Base-by-base conservation (phyloP, 2,113 vertebrate genomes). In the Pionites leucogaster region DNA sequence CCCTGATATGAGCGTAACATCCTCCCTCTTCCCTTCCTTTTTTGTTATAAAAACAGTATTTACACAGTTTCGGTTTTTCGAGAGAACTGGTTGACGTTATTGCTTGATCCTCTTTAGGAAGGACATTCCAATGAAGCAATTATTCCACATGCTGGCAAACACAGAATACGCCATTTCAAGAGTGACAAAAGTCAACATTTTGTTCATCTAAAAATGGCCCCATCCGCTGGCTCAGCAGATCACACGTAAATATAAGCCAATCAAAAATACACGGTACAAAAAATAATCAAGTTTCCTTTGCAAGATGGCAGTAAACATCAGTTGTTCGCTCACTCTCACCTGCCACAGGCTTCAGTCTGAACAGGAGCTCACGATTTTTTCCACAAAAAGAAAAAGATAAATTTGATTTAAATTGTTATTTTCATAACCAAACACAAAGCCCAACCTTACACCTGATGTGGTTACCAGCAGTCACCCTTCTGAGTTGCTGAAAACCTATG, bases 81-180 rank as follows among this genome's bases (percentile, higher is more conserved):
- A 96, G 97, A 85, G 90, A 93, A 88, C 50, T 86, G 97, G 91
- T 96, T 94, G 94, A 91, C 85, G 75, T 98, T 98, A 98, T 98
- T 98, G 98, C 98, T 98, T 97, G 88, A 90, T 95, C 87, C 5
- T 91, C 93, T 83, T 90, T 84, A 96, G 78, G 57, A 92, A 76
- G 59, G 91, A 93, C 31, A 28, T 57, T 93, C 88, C 82, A 70
- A n/a, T 44, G 78, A 88, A 91, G 86, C 64, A 52, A 52, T 81
- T 62, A 39, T 24, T 85, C 90, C 83, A 92, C 77, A 84, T 95
- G 94, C 96, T 44, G 95, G 76, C 86, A 80, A 25, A 75, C 90
- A 64, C 63, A 39, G 57, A 33, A 87, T 80, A 92, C 62, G 93
- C 78, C 76, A 55, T 31, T 15, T 77, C 69, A 77, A 86, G 92